phyloP scores from a whole-genome alignment of 2,888 invertebrate genomes.

The Matsumyia berberina region DNA sequence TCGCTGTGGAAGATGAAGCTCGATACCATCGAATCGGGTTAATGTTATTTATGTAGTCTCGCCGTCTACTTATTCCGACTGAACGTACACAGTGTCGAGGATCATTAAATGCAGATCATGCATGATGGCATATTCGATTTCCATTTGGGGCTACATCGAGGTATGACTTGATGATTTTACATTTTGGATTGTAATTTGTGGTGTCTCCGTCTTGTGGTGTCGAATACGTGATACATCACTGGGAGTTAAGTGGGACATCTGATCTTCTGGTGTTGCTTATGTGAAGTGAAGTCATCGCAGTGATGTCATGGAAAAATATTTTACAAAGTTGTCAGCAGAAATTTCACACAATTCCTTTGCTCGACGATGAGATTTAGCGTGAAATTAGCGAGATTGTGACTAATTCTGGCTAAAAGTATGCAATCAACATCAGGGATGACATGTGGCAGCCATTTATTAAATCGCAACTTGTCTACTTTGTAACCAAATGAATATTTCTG shows the following conservation, averaged over 20 bases:
- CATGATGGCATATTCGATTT: slow-evolving; percentile 30
- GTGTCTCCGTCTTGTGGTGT: not conserved
- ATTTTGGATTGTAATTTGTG: not conserved
- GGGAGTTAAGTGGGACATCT: not conserved
- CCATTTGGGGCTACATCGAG: slow-evolving; percentile 1
- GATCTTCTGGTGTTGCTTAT: not conserved
- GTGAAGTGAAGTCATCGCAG: too few species aligned
- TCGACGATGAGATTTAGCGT: too few species aligned
- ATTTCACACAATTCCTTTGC: too few species aligned
- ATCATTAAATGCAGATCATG: slow-evolving; percentile 54
- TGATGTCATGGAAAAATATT: too few species aligned
- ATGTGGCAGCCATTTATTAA: too few species aligned
- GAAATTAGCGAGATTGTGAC: too few species aligned
- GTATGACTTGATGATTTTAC: not conserved
- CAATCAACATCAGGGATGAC: too few species aligned
- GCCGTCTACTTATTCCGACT: slow-evolving; percentile 38
- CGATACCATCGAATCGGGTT: slow-evolving; percentile 25
- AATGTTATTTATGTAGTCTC: slow-evolving; percentile 61
- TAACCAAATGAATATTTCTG: too few species aligned
- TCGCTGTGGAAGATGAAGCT: not conserved
- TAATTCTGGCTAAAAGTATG: too few species aligned
- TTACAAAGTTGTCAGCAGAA: too few species aligned
- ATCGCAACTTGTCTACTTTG: too few species aligned
- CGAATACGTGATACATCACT: not conserved
- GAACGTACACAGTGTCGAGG: slow-evolving; percentile 15